phyloP scores from a whole-genome alignment of 2,113 vertebrate genomes.

The Tympanuchus pallidicinctus region DNA sequence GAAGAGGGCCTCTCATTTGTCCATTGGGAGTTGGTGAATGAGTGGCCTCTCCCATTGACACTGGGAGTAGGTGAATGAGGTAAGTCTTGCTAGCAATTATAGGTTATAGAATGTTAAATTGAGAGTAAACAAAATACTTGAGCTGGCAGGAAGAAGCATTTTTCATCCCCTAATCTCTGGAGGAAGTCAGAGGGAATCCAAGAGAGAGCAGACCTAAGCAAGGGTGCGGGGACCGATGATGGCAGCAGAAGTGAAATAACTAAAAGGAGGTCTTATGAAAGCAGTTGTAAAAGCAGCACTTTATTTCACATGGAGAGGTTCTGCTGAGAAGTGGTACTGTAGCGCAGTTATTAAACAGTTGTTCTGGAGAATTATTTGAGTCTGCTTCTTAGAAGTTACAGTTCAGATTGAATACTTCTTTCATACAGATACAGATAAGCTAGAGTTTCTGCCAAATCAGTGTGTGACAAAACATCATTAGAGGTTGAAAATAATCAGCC shows the following conservation, averaged over 20 bases:
- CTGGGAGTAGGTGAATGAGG: too few relatives aligned
- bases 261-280: background rate
- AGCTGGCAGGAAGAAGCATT: background rate
- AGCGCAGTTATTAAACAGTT: background rate
- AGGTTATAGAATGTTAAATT: rapidly evolving
- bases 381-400: background rate
- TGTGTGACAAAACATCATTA: background rate
- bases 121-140: background rate
- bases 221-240: background rate
- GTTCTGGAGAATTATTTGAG: background rate
- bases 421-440: background rate
- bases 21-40: too few relatives aligned
- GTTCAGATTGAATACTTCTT: background rate
- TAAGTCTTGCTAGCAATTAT: background rate
- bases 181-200: background rate
- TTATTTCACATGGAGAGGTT: background rate
- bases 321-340: background rate
- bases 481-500: background rate
- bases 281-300: background rate
- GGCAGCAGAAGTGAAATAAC: background rate
- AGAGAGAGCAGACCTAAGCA: background rate
- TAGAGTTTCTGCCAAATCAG: background rate
- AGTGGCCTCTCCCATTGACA: too few relatives aligned
- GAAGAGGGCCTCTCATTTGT: background rate
- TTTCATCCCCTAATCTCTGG: background rate